A percentile compares a stretch with the other conserved stretches of the same genome.
Conservation (phyloP, 2,888 invertebrate species). For the Rambutsinella grinnellia region DNA sequence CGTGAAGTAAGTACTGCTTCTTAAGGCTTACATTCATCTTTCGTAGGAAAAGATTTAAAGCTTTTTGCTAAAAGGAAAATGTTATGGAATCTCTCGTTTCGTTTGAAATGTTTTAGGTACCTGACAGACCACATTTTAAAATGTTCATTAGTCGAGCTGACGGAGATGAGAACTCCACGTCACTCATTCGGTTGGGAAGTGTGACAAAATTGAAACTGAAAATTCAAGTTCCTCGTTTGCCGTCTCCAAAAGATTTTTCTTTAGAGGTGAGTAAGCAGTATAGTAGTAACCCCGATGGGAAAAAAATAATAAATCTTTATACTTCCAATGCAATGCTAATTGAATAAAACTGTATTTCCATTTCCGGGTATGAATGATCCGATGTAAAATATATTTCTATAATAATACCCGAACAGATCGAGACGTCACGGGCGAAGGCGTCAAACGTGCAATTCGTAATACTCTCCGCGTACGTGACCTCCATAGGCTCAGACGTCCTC, state of each 20-base stretch:
- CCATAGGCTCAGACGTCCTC: slow-evolving; percentile 54
- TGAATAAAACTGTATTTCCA: no score
- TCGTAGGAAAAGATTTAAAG: no score
- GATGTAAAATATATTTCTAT: no score
- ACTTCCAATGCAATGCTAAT: no score
- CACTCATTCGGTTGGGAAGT: slow-evolving; percentile 15
- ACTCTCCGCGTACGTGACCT: slow-evolving; percentile 58
- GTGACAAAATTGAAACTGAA: slow-evolving; percentile 29
- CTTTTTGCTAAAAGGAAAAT: not conserved
- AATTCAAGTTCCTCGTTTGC: slow-evolving; percentile 24
- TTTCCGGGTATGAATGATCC: no score
- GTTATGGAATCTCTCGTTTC: not conserved
- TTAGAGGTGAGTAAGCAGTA: slow-evolving; percentile 38
- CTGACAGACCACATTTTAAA: slow-evolving; percentile 36
- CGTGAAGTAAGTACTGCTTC: slow-evolving; percentile 28
- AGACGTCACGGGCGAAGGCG: slow-evolving; percentile 32
- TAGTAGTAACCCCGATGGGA: no score
- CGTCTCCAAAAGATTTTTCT: slow-evolving; percentile 26
- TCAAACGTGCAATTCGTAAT: slow-evolving; percentile 48
- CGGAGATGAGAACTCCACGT: slow-evolving; percentile 15
- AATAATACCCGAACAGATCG: no score
- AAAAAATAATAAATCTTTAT: no score
- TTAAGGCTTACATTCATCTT: no score
- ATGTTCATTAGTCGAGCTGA: slow-evolving; percentile 40
- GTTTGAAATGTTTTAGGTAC: slow-evolving; percentile 23